Evolutionary conservation across 2,113 vertebrate genomes (phyloP).

Genomic region (Brienomyrus brachyistius): DNA sequence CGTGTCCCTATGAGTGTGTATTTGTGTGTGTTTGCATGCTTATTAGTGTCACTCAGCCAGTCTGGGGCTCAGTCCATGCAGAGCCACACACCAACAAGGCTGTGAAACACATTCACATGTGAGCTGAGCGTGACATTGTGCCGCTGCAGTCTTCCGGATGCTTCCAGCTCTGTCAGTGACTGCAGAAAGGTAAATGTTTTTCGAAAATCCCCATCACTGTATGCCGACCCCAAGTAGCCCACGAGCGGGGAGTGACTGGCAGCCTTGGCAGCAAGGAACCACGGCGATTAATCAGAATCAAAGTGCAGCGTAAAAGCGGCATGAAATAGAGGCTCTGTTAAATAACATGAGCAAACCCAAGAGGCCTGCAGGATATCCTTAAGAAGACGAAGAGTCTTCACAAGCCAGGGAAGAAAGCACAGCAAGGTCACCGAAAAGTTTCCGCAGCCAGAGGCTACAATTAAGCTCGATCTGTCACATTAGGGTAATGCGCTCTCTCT

Average conservation of each 20-base stretch:
- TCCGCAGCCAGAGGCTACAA: slow-evolving; percentile 21
- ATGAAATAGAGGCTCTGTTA: not conserved
- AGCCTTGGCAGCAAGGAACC: not conserved
- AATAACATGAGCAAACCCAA: slow-evolving; percentile 1
- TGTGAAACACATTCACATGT: not conserved
- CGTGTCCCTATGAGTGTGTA: too few species aligned
- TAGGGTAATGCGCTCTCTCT: slow-evolving; percentile 22
- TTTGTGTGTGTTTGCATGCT: not conserved
- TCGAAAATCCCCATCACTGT: not conserved
- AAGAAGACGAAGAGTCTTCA: slow-evolving; percentile 23
- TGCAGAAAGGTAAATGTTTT: not conserved
- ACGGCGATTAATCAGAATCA: not conserved
- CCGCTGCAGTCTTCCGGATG: not conserved
- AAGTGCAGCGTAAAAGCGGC: not conserved
- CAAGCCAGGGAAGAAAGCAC: slow-evolving; percentile 23
- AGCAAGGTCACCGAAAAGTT: slow-evolving; percentile 21
- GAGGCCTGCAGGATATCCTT: not conserved
- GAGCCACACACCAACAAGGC: not conserved
- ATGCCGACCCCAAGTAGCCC: not conserved
- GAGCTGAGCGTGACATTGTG: not conserved
- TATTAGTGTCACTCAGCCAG: not conserved
- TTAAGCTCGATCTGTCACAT: slow-evolving; percentile 25
- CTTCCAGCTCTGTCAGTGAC: not conserved
- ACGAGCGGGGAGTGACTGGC: not conserved
- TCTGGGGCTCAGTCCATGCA: not conserved